A percentile compares a stretch with the other conserved stretches of the same genome.
These are phyloP conservation scores for Chondrosia reniformis DNA, from an alignment of 37 sponge, comb jelly and placozoan species.

Conservation along the genomic window DNA sequence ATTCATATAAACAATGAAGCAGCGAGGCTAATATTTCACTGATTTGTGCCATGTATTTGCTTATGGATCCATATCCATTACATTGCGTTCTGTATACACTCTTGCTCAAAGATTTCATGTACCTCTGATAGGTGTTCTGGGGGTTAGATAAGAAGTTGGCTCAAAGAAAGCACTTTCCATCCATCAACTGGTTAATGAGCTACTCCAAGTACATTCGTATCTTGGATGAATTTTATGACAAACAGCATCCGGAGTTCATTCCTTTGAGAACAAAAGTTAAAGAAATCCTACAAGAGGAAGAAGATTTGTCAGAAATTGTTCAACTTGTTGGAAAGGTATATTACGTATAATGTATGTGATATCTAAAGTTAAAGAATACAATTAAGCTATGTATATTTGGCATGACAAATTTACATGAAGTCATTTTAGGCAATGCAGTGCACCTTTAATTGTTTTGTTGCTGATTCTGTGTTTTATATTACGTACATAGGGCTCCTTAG, in stretches of 20 bases:
- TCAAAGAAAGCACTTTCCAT: conserved; percentile 97
- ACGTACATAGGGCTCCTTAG: conserved; percentile 92
- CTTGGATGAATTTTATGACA: conserved; percentile 96
- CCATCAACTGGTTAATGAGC: conserved; percentile 93
- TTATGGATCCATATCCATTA: background rate
- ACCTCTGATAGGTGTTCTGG: conserved; percentile 88
- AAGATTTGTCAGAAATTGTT: conserved; percentile 97
- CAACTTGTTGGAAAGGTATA: conserved; percentile 95
- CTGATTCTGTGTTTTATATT: too few relatives aligned
- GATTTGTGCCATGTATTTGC: background rate
- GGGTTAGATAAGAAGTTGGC: conserved; percentile 98
- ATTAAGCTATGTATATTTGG: too few relatives aligned
- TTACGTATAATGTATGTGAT: too few relatives aligned
- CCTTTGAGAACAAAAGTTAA: conserved; percentile 87
- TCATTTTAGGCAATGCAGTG: too few relatives aligned
- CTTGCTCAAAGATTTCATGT: too few relatives aligned
- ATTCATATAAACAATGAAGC: too few relatives aligned
- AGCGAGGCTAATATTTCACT: too few relatives aligned
- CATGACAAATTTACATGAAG: too few relatives aligned
- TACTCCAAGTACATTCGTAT: conserved; percentile 94
- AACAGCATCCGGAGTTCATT: conserved; percentile 90
- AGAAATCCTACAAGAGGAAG: conserved; percentile 96
- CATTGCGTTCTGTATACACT: too few relatives aligned
- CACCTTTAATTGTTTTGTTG: too few relatives aligned
- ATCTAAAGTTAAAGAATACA: too few relatives aligned